Evolutionary conservation across 2,113 vertebrate species (phyloP), one percentile per base, ranked within the genome.

Genomic region (Tragelaphus buxtoni): DNA sequence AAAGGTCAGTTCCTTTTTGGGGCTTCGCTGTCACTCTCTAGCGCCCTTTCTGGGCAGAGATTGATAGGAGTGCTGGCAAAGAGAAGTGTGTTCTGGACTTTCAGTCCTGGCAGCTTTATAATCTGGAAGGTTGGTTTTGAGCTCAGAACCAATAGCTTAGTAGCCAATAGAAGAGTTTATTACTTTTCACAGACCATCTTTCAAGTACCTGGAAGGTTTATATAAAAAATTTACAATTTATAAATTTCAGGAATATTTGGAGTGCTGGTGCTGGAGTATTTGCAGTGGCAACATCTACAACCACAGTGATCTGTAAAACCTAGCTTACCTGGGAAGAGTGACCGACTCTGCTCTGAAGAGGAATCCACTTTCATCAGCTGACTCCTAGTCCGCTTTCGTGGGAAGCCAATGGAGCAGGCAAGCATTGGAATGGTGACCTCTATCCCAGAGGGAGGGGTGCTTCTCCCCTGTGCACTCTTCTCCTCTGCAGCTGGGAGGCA

Each of bases 381-480:
- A 2, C 9, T 87, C 30, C 63, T 79, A 18, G n/a, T 10, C 16
- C 0, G 13, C 20, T 47, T 87, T 9, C 17, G 20, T 5, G 2
- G 49, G 39, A 87, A 87, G 51, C n/a, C 76, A 24, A 22, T 10
- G 51, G 28, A 32, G 72, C 83, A 77, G 49, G 42, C 42, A 39
- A 17, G 3, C 51, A 30, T 16, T 42, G 51, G 20, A 72, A 26
- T 63, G n/a, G 20, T 0, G 5, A 17, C 35, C 28, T 24, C 58
- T 49, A 61, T 45, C 17, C 20, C 5, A 4, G 3, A 77, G 4
- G 9, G 5, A 16, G 42, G 35, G 3, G 1, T 18, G 2, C 11
- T 47, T 45, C 1, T 56, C 3, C 13, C 9, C 0, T 16, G 3
- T 4, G 4, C 2, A 7, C 3, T 72, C 4, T 51, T 61, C 20